phyloP scores from a whole-genome alignment of 2,113 vertebrate genomes.

The Columbina picui region DNA sequence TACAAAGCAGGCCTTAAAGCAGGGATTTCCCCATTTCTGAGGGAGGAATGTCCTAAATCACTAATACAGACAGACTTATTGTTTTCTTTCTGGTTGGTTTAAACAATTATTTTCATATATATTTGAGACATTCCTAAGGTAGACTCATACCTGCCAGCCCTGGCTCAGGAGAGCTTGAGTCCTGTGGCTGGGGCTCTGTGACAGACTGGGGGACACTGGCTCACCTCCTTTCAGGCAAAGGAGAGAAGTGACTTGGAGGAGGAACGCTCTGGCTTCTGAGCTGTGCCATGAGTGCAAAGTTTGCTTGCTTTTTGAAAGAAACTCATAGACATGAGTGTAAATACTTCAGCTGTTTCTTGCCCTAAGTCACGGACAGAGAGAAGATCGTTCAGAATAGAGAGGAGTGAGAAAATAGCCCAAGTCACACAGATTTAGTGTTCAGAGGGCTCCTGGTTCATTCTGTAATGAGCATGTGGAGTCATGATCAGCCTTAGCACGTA shows the following conservation, averaged over 20 bases:
- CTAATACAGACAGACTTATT: neutral
- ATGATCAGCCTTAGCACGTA: neutral
- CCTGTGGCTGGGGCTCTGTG: neutral
- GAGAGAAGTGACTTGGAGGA: neutral
- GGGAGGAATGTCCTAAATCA: neutral
- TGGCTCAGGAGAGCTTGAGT: neutral
- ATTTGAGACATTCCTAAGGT: neutral
- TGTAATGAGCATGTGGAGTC: neutral
- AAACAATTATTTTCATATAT: neutral
- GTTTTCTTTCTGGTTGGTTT: neutral
- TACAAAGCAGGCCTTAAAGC: neutral
- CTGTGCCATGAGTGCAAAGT: neutral
- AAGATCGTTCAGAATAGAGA: neutral
- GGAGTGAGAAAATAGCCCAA: neutral
- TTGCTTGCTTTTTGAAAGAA: neutral
- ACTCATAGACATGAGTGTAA: neutral
- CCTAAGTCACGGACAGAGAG: neutral
- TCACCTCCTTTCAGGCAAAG: neutral
- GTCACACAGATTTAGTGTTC: neutral
- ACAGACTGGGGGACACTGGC: no score
- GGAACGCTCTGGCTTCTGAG: neutral
- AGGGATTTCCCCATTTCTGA: neutral
- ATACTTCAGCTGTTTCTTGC: neutral
- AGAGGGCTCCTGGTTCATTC: neutral
- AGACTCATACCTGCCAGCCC: neutral